A percentile compares a stretch with the other conserved stretches of the same genome.
Evolutionary conservation across 2,797 vertebrate species (phyloP).

Genomic region (Sarcoramphus papa): DNA sequence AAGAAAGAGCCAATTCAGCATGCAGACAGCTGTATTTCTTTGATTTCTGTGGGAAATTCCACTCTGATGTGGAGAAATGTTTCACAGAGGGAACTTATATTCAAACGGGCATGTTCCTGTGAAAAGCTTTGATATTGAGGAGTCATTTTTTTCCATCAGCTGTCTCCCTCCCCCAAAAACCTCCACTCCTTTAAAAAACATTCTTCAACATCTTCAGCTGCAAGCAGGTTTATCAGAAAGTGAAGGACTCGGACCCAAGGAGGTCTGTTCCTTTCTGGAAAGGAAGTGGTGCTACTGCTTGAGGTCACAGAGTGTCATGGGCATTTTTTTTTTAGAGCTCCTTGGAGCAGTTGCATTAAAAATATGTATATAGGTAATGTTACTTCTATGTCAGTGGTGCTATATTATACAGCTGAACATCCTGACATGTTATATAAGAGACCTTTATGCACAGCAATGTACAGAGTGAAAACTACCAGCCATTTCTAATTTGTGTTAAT

Average conservation of each 20-base stretch:
- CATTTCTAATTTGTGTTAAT: neutral
- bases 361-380: neutral
- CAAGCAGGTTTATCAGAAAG: neutral
- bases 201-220: neutral
- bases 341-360: neutral
- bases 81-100: neutral
- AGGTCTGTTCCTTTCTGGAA: neutral
- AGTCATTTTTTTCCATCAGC: neutral
- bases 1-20: neutral
- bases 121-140: neutral
- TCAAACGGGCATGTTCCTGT: neutral
- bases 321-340: neutral
- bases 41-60: neutral
- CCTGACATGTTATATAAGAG: neutral
- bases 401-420: neutral
- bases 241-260: neutral
- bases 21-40: neutral
- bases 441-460: neutral
- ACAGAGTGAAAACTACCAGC: neutral
- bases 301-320: neutral
- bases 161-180: accelerated
- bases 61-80: neutral
- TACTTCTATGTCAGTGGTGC: neutral
- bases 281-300: neutral
- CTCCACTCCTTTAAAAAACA: neutral